Conservation (phyloP, 2,888 invertebrate species). For the Doris montereyensis region DNA sequence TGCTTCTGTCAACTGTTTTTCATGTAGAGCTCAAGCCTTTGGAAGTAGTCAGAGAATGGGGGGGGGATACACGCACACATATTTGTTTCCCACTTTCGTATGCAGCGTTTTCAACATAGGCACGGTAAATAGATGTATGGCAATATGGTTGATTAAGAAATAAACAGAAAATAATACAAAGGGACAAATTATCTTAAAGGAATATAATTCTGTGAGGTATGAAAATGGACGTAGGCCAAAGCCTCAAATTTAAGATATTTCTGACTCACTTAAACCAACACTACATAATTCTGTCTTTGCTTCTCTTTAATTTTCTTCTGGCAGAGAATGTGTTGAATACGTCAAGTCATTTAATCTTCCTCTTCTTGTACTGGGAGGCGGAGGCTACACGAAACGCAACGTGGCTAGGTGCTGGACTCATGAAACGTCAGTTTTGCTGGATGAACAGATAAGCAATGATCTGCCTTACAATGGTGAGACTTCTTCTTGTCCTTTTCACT, state of each 20-base stretch:
- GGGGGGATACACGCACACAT: no score
- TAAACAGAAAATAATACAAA: no score
- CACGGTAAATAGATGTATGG: no score
- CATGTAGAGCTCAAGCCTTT: no score
- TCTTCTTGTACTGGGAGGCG: constrained; percentile 88
- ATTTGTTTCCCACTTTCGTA: no score
- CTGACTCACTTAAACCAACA: no score
- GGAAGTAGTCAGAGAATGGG: no score
- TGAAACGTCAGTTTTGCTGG: constrained; percentile 94
- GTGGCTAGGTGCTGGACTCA: constrained; percentile 99
- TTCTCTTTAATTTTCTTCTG: constrained; percentile 46
- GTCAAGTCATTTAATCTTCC: constrained; percentile 94
- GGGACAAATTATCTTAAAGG: no score
- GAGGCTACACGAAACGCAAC: constrained; percentile 93
- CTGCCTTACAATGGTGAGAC: constrained; percentile 35
- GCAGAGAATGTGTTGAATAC: constrained; percentile 92
- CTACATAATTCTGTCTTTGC: not conserved
- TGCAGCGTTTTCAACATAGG: no score
- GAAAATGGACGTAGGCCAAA: not conserved
- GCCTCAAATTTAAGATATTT: no score
- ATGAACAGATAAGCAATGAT: constrained; percentile 94
- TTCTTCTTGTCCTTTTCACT: not conserved
- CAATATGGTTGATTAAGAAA: no score
- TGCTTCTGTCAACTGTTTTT: no score
- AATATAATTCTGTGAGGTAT: not conserved